phyloP scores from a whole-genome alignment of 2,888 invertebrate species.

The Megaustenia siamemsis region DNA sequence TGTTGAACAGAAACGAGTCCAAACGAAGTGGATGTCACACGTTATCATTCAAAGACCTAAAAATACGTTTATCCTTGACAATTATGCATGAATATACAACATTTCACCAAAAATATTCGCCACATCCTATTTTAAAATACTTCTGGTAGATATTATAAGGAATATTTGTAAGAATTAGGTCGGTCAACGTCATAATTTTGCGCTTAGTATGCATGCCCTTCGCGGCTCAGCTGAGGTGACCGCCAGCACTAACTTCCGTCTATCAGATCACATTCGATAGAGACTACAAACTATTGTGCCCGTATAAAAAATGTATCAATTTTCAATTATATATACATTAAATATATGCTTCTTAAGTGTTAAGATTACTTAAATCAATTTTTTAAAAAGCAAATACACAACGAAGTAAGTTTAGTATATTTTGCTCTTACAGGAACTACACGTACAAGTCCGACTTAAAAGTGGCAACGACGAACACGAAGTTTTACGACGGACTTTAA shows the following conservation, averaged over 20 bases:
- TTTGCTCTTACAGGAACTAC: conserved; percentile 72
- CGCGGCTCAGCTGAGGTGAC: conserved; percentile 58
- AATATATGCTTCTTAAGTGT: conserved; percentile 2
- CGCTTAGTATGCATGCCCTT: conserved; percentile 63
- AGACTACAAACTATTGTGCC: conserved; percentile 6
- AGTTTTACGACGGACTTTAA: neutral
- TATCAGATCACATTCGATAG: conserved; percentile 35
- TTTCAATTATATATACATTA: neutral
- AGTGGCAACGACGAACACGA: conserved; percentile 28
- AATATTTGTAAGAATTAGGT: conserved; percentile 66
- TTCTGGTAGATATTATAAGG: neutral
- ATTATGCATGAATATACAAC: conserved; percentile 46
- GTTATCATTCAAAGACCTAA: conserved; percentile 53
- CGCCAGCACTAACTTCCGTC: conserved; percentile 55
- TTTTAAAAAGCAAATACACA: conserved; percentile 61
- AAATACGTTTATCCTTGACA: conserved; percentile 52
- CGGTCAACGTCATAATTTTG: conserved; percentile 71
- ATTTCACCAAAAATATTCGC: neutral
- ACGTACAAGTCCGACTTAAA: conserved; percentile 61
- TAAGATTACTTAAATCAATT: neutral
- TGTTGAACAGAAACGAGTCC: conserved; percentile 55
- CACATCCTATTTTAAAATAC: neutral
- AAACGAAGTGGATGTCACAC: conserved; percentile 54
- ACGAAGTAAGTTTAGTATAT: conserved; percentile 70
- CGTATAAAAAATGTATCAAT: neutral